phyloP scores from a whole-genome alignment of 2,888 invertebrate species.

The Rhingia rostrata region DNA sequence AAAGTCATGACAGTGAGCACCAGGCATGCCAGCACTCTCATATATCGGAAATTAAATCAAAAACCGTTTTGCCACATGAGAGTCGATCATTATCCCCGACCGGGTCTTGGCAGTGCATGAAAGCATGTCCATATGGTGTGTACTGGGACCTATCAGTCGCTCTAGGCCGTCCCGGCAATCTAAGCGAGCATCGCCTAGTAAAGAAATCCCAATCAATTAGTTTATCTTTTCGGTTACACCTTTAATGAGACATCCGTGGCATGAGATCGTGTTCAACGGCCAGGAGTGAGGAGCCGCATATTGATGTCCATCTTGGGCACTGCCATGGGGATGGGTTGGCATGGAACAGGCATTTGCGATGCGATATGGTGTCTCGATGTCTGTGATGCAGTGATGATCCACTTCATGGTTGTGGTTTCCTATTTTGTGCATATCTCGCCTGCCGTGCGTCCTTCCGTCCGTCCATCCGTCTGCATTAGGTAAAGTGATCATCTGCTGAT shows the following conservation, averaged over 20 bases:
- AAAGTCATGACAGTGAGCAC: slow-evolving; percentile 73
- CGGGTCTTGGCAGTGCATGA: slow-evolving; percentile 13
- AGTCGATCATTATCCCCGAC: slow-evolving; percentile 66
- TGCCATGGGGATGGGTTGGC: slow-evolving; percentile 38
- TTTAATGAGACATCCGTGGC: slow-evolving; percentile 74
- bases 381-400: slow-evolving; percentile 62
- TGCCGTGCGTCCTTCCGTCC: no score
- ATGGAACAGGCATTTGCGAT: slow-evolving; percentile 46
- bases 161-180: not conserved
- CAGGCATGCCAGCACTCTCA: slow-evolving; percentile 47
- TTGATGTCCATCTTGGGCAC: slow-evolving; percentile 62
- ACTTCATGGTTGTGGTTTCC: slow-evolving; percentile 73
- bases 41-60: slow-evolving; percentile 71
- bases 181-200: slow-evolving; percentile 34
- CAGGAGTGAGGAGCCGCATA: slow-evolving; percentile 55
- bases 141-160: slow-evolving; percentile 23
- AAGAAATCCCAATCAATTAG: slow-evolving; percentile 76
- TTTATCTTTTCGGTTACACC: slow-evolving; percentile 76
- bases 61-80: slow-evolving; percentile 71
- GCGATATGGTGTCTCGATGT: slow-evolving; percentile 68
- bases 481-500: slow-evolving; percentile 55
- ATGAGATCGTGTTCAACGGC: slow-evolving; percentile 64
- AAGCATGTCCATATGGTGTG: slow-evolving; percentile 1
- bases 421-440: slow-evolving; percentile 60
- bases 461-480: slow-evolving; percentile 47